Evolutionary conservation across 2,113 vertebrate species (phyloP).

Genomic region (Heterotilapia buettikoferi): DNA sequence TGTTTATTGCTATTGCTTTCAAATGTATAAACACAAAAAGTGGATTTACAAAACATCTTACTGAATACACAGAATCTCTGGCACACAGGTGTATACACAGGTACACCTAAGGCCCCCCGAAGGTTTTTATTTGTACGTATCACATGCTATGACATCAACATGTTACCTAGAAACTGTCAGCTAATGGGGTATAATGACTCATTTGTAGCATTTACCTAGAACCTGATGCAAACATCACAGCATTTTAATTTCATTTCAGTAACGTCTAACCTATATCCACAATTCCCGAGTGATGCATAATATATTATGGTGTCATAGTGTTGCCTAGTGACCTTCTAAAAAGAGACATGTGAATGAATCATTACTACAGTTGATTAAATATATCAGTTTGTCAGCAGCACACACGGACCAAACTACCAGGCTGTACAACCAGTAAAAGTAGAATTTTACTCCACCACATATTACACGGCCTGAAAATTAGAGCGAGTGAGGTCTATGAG

Average conservation of each 20-base stretch:
- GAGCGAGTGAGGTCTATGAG: background rate
- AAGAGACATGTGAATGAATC: background rate
- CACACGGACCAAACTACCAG: background rate
- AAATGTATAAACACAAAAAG: background rate
- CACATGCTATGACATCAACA: background rate
- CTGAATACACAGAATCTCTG: background rate
- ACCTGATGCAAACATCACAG: background rate
- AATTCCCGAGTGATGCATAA: background rate
- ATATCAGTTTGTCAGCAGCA: background rate
- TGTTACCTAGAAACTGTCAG: background rate
- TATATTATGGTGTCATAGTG: background rate
- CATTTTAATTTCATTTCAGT: background rate
- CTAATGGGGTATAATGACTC: background rate
- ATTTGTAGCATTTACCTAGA: background rate
- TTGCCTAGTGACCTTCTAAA: background rate
- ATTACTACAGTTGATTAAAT: background rate
- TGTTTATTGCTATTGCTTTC: background rate
- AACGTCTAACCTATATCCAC: background rate
- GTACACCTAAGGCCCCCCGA: background rate
- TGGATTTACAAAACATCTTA: background rate
- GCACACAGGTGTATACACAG: background rate
- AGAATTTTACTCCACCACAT: background rate
- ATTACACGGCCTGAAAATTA: background rate
- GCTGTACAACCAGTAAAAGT: background rate
- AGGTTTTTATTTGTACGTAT: background rate